These are phyloP conservation scores for Oeneis ivallda DNA, from an alignment of 2,888 invertebrate species.

Conservation along the genomic window DNA sequence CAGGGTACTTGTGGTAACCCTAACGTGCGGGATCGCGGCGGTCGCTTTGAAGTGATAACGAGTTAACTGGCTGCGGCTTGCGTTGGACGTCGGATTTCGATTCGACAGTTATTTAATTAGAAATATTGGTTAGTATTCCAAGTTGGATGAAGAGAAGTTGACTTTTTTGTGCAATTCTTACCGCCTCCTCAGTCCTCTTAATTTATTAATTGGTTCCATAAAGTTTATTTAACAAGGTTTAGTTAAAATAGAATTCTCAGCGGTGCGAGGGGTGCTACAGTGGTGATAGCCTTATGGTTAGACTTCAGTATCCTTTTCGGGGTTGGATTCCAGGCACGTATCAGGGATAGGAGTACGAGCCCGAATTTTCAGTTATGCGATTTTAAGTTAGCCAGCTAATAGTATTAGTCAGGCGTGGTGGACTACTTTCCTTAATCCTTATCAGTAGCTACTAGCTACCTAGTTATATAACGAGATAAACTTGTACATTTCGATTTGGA, in stretches of 20 bases:
- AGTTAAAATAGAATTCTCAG: background rate
- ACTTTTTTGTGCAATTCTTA: conserved; percentile 9
- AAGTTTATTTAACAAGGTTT: background rate
- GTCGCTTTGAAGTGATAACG: conserved; percentile 40
- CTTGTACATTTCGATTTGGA: too few species aligned
- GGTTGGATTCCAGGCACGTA: too few species aligned
- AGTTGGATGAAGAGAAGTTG: conserved; percentile 10
- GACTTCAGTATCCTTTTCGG: too few species aligned
- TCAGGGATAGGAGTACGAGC: too few species aligned
- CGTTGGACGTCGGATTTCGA: conserved; percentile 26
- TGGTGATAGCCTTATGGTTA: too few species aligned
- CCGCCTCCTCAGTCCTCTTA: conserved; percentile 5
- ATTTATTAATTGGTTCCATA: background rate
- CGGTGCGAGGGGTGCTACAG: too few species aligned
- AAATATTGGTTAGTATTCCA: conserved; percentile 21
- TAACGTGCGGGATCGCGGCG: conserved; percentile 28
- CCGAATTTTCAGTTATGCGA: too few species aligned
- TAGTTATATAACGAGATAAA: too few species aligned
- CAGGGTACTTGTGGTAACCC: conserved; percentile 21
- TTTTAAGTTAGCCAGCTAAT: too few species aligned
- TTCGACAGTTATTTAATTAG: conserved; percentile 31
- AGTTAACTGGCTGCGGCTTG: conserved; percentile 26
- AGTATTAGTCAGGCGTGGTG: too few species aligned
- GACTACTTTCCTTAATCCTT: too few species aligned
- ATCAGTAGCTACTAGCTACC: too few species aligned